These are phyloP conservation scores for Hiodon alosoides DNA, from an alignment of 2,113 vertebrate genomes.

Conservation along the genomic window DNA sequence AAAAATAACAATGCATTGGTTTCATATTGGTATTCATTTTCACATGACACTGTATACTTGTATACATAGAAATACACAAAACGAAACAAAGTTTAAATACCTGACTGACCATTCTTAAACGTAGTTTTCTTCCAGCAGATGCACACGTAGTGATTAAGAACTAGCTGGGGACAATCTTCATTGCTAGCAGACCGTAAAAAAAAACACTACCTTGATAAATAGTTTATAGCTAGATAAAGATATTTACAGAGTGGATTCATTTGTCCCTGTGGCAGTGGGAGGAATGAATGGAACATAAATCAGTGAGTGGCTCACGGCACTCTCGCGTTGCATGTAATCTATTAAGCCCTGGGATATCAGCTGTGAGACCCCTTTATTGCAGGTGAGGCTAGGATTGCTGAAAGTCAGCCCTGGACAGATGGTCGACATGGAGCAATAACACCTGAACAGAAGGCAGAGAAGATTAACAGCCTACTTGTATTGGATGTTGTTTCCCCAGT, in stretches of 20 bases:
- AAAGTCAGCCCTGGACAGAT: slow-evolving; percentile 41
- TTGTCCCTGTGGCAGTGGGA: slow-evolving; percentile 4
- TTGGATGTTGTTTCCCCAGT: background rate
- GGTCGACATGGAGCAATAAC: slow-evolving; percentile 35
- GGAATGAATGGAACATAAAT: slow-evolving; percentile 1
- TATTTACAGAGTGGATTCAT: background rate
- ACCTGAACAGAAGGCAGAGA: slow-evolving; percentile 31
- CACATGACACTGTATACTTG: background rate
- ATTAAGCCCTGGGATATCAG: slow-evolving; percentile 43
- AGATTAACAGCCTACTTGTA: slow-evolving; percentile 30
- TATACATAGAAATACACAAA: background rate
- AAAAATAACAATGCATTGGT: too few relatives aligned
- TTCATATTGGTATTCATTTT: too few relatives aligned
- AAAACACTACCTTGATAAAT: background rate
- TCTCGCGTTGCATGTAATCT: slow-evolving; percentile 29
- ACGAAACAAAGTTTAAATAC: background rate
- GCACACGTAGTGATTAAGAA: background rate
- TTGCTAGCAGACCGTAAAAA: slow-evolving; percentile 9
- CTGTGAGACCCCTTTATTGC: slow-evolving; percentile 38
- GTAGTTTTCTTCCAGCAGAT: background rate
- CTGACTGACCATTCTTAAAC: background rate
- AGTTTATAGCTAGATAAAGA: slow-evolving; percentile 1
- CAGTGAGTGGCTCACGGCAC: slow-evolving; percentile 1
- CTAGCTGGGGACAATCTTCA: background rate
- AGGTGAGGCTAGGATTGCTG: slow-evolving; percentile 42